phyloP scores from a whole-genome alignment of 2,888 invertebrate genomes.

The Lasioglossum morio region DNA sequence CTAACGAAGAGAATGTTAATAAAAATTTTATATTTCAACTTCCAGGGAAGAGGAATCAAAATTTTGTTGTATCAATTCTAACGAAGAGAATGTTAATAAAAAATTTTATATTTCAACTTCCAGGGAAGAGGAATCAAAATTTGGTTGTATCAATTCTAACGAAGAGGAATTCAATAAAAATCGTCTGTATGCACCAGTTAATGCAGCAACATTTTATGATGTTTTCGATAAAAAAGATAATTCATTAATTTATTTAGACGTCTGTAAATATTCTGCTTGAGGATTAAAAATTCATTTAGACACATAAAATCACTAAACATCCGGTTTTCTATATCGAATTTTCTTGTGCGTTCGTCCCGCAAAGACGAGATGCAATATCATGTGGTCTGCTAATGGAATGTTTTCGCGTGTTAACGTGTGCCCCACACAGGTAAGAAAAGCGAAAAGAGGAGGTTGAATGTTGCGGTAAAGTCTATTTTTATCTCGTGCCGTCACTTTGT shows the following conservation, averaged over 20 bases:
- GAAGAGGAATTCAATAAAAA: neutral
- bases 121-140: too few relatives aligned
- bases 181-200: neutral
- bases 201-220: neutral
- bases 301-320: neutral
- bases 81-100: neutral
- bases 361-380: neutral
- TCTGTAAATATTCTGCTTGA: neutral
- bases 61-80: neutral
- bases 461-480: slow-evolving; percentile 2
- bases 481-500: slow-evolving; percentile 11
- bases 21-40: neutral
- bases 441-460: neutral
- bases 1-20: neutral
- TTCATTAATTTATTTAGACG: neutral
- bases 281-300: too few relatives aligned
- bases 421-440: neutral
- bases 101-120: neutral
- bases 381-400: neutral
- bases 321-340: too few relatives aligned
- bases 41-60: too few relatives aligned
- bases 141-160: neutral
- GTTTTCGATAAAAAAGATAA: neutral
- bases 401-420: neutral
- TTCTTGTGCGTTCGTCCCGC: neutral